Evolutionary conservation across 2,888 invertebrate genomes (phyloP).

Genomic region (Pemphredon lugubris): DNA sequence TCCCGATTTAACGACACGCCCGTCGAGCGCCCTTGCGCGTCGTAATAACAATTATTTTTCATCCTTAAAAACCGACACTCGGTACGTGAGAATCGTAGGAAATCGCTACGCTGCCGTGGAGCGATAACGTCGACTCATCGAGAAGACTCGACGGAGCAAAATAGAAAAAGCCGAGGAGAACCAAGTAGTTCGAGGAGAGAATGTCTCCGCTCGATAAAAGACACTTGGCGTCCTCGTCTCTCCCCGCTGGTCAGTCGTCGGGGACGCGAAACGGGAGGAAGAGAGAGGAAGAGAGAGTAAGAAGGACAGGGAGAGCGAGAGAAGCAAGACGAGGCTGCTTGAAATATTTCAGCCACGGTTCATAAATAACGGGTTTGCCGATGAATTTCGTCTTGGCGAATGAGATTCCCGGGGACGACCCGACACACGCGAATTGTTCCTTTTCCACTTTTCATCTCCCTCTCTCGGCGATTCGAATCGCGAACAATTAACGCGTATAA

Average conservation of each 20-base stretch:
- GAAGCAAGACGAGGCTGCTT: conserved; percentile 7
- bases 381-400: conserved; percentile 36
- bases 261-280: neutral
- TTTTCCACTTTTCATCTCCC: neutral
- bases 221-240: conserved; percentile 29
- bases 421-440: neutral
- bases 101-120: conserved; percentile 16
- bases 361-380: conserved; percentile 44
- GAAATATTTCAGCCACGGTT: conserved; percentile 41
- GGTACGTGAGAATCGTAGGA: conserved; percentile 13
- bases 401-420: neutral
- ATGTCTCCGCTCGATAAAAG: conserved; percentile 51
- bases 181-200: conserved; percentile 34
- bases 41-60: neutral
- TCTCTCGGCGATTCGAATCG: no score
- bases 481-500: neutral
- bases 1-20: no score
- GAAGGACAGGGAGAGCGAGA: neutral
- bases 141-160: conserved; percentile 9
- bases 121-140: conserved; percentile 38
- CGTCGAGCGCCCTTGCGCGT: no score
- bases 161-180: conserved; percentile 1
- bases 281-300: conserved; percentile 2
- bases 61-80: neutral
- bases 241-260: neutral